These are phyloP conservation scores for Chaenodraco wilsoni DNA, from an alignment of 2,797 vertebrate genomes.

Conservation along the genomic window DNA sequence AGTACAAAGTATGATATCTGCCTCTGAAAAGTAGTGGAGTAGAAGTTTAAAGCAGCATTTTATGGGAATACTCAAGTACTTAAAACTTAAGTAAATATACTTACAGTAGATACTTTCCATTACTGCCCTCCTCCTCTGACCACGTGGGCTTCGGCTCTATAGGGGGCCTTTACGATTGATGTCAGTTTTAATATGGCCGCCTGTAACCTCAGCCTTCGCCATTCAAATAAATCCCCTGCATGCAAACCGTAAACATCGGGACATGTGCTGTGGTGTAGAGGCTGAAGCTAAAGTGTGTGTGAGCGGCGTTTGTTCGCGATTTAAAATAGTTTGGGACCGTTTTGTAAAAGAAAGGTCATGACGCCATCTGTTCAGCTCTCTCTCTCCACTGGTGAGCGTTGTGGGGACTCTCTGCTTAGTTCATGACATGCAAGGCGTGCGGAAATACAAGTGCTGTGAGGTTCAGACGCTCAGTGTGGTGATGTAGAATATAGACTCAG, in stretches of 20 bases:
- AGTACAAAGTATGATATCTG: too few species aligned
- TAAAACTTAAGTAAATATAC: too few species aligned
- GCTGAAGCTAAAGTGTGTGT: constrained; percentile 13
- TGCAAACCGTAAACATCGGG: constrained; percentile 31
- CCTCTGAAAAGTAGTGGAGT: too few species aligned
- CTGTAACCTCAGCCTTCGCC: constrained; percentile 20
- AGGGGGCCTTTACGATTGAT: constrained; percentile 24
- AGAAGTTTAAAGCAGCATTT: too few species aligned
- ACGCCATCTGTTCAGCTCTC: constrained; percentile 12
- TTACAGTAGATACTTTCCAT: too few species aligned
- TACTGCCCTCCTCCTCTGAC: constrained; percentile 2
- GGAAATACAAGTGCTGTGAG: constrained; percentile 40
- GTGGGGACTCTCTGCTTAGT: constrained; percentile 47
- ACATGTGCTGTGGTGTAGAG: background rate
- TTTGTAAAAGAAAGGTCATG: constrained; percentile 22
- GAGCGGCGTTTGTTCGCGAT: constrained; percentile 7
- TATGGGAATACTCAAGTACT: too few species aligned
- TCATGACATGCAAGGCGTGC: constrained; percentile 37
- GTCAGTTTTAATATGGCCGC: constrained; percentile 41
- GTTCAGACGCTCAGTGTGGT: constrained; percentile 45
- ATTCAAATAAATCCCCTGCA: constrained; percentile 34
- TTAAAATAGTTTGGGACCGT: constrained; percentile 23
- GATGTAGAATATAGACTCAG: constrained; percentile 38
- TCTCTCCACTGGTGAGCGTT: constrained; percentile 14
- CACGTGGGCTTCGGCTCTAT: constrained; percentile 22